Base-by-base conservation (phyloP, 2,888 invertebrate species). In the Papilio demoleus region DNA sequence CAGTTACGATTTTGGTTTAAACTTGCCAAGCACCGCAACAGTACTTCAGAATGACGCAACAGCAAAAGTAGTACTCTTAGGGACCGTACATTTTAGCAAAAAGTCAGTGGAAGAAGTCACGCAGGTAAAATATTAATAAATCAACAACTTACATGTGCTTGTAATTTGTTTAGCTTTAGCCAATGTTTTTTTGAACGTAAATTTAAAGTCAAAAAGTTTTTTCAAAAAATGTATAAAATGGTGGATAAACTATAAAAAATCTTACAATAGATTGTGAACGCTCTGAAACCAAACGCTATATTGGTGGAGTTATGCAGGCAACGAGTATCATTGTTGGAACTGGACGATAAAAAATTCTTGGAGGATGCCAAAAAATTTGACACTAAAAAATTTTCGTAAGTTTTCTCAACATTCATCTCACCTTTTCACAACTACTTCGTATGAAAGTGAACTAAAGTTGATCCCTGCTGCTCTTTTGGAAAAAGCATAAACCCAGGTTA, bases 61-160 rank as follows among this genome's bases (percentile, higher is more conserved):
- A 14, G 87, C 82, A 9, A 88, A 82, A 4, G 92, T 92, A n/a
- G 88, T 91, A 9, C 73, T 92, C 53, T 79, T 92, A 65, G 92
- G 92, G 50, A 92, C 92, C 0, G 92, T 92, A 24, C 92, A 92
- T 74, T 92, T 92, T 71, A 92, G 92, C 76, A 91, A 90, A 77
- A 79, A 88, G 72, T 92, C 92, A 1, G 83, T 91, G 47, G 88
- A 90, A 79, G 92, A 92, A 77, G 92, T 92, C 65, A 79, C 88
- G 42, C 71, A 87, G 84, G 92, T 88, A 76, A 65, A n/a, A 31
- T 56, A n/a, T n/a, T 31, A 31, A 8, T n/a, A n/a, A n/a, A 53
- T 14, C n/a, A n/a, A 8, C 14, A 50, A 50, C n/a, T 24, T 12
- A 11, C 11, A 14, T 12, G 24, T 24, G 24, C 1, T 5, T 12